phyloP scores from a whole-genome alignment of 2,888 invertebrate genomes.

The Dasypogon diadema region DNA sequence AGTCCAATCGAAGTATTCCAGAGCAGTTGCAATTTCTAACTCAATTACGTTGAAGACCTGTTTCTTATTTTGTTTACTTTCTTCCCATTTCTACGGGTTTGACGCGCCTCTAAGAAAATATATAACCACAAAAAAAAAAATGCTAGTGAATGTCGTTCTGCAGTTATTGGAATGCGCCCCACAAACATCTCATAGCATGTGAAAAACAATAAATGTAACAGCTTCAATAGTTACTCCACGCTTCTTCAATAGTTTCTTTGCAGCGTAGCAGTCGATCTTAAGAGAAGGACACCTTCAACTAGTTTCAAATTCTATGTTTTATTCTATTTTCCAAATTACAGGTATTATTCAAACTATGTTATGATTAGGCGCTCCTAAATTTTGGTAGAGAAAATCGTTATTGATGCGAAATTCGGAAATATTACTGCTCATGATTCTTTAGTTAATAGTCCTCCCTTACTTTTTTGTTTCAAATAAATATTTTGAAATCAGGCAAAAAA shows the following conservation, averaged over 20 bases:
- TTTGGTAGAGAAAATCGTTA: background rate
- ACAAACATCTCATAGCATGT: background rate
- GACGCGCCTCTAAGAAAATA: background rate
- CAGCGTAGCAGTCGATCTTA: background rate
- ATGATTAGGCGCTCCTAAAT: no score
- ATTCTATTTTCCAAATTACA: conserved; percentile 2
- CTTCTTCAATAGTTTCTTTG: background rate
- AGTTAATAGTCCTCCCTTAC: conserved; percentile 14
- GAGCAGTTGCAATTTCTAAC: conserved; percentile 37
- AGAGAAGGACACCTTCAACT: background rate
- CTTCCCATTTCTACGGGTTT: background rate
- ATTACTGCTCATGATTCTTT: conserved; percentile 14
- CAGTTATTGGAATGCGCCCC: background rate
- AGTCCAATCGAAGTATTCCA: conserved; percentile 42
- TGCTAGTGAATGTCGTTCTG: background rate
- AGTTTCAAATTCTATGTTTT: background rate
- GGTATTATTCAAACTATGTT: background rate
- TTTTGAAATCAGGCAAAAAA: conserved; percentile 22
- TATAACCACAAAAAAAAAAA: background rate
- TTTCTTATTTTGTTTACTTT: background rate
- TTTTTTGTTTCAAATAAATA: conserved; percentile 31
- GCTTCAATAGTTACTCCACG: background rate
- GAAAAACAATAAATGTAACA: background rate
- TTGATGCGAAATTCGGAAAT: background rate
- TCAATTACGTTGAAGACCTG: conserved; percentile 33